Percentiles rank a stretch among this genome's conserved stretches.
Evolutionary conservation across 2,797 vertebrate species (phyloP).

Genomic region (Hozukius guyotensis): DNA sequence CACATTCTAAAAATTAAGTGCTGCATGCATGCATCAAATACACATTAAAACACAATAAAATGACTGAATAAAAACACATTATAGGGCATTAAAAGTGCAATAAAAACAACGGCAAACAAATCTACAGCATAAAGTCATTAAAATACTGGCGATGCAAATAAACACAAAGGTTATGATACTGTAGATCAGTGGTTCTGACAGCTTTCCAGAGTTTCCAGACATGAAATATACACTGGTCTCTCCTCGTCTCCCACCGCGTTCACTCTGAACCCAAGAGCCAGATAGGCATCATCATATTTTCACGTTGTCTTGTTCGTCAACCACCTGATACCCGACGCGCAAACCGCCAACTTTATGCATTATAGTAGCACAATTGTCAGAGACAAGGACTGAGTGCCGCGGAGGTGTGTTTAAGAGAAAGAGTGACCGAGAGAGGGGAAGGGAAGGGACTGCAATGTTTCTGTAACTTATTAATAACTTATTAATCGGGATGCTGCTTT

Average conservation of each 20-base stretch:
- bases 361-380: background rate
- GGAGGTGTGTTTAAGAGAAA: background rate
- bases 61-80: background rate
- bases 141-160: background rate
- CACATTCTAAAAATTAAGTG: background rate
- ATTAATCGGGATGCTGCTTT: background rate
- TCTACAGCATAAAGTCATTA: background rate
- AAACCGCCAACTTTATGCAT: background rate
- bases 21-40: background rate
- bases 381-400: fast-evolving
- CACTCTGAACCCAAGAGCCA: background rate
- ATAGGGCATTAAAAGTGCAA: background rate
- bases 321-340: background rate
- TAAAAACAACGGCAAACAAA: background rate
- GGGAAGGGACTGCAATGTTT: background rate
- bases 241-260: background rate
- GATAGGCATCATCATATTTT: background rate
- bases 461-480: background rate
- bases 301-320: background rate
- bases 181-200: background rate
- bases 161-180: background rate
- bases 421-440: background rate
- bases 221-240: background rate
- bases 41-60: background rate
- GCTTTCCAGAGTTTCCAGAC: background rate